A percentile compares a stretch with the other conserved stretches of the same genome.
Conservation (phyloP, 2,113 vertebrate species). For the Pteruthius melanotis region DNA sequence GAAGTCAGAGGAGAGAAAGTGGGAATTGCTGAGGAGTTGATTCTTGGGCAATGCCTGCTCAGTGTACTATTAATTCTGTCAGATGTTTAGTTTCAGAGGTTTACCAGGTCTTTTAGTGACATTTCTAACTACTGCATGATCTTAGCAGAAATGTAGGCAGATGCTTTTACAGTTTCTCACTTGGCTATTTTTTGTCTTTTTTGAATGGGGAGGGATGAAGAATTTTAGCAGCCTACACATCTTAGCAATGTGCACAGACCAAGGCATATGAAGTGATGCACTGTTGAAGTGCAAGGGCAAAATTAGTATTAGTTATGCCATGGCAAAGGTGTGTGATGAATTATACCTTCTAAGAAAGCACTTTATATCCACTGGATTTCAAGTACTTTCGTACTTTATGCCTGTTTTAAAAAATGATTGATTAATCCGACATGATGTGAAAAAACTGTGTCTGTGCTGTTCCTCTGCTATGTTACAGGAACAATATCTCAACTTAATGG, state of each 20-base stretch:
- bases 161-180: background rate
- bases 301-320: slow-evolving; percentile 68
- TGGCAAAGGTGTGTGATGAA: slow-evolving; percentile 78
- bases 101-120: background rate
- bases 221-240: background rate
- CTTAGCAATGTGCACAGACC: background rate
- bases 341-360: slow-evolving; percentile 72
- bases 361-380: slow-evolving; percentile 71
- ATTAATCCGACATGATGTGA: slow-evolving; percentile 80
- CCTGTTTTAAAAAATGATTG: slow-evolving; percentile 85
- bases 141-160: background rate
- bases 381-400: slow-evolving; percentile 66
- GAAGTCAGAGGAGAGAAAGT: background rate
- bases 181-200: background rate
- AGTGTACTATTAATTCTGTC: background rate
- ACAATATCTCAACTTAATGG: slow-evolving; percentile 79
- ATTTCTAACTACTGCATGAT: background rate
- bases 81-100: background rate
- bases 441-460: slow-evolving; percentile 72
- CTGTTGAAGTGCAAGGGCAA: slow-evolving; percentile 68
- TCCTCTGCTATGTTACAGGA: slow-evolving; percentile 78
- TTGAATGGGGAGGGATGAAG: background rate
- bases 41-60: background rate
- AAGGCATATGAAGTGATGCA: background rate
- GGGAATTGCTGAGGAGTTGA: background rate